phyloP scores from a whole-genome alignment of 2,888 invertebrate genomes.

The Lampropteryx suffumata region DNA sequence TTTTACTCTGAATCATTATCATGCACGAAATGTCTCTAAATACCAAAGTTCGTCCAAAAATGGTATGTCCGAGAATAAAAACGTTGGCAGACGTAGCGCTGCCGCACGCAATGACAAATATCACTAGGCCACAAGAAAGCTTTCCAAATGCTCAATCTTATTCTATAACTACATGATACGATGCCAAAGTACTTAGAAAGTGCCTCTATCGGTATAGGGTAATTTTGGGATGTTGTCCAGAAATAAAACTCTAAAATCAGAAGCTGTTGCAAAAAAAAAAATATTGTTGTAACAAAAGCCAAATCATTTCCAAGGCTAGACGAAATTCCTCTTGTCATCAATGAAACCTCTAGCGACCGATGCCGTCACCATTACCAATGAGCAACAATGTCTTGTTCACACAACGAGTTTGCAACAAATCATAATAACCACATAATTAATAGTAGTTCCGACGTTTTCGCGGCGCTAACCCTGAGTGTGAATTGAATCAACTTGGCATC shows the following conservation, averaged over 20 bases:
- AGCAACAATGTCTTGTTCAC: constrained; percentile 30
- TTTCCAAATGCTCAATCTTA: constrained; percentile 44
- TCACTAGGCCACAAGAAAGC: constrained; percentile 69
- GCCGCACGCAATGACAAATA: constrained; percentile 61
- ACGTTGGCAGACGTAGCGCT: constrained; percentile 63
- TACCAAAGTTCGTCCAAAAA: constrained; percentile 66
- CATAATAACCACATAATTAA: constrained; percentile 34
- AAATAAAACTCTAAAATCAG: neutral
- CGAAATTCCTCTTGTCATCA: constrained; percentile 27
- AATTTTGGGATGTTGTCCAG: neutral
- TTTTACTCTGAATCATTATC: neutral
- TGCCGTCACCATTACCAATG: constrained; percentile 36
- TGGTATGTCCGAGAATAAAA: constrained; percentile 57
- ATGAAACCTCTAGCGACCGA: constrained; percentile 44
- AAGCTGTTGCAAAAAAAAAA: neutral
- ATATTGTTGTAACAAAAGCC: neutral
- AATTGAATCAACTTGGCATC: constrained; percentile 39
- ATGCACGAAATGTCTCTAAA: constrained; percentile 39
- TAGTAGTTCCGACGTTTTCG: constrained; percentile 31
- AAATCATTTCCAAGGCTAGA: neutral
- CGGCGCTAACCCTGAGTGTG: constrained; percentile 37
- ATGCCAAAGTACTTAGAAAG: too few species aligned
- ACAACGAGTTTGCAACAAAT: constrained; percentile 35
- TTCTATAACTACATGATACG: neutral
- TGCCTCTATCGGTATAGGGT: too few species aligned